Evolutionary conservation across 1,140 invertebrate genomes (phyloP), one percentile per base, ranked within the genome.

Genomic region (Drosophila triauraria): DNA sequence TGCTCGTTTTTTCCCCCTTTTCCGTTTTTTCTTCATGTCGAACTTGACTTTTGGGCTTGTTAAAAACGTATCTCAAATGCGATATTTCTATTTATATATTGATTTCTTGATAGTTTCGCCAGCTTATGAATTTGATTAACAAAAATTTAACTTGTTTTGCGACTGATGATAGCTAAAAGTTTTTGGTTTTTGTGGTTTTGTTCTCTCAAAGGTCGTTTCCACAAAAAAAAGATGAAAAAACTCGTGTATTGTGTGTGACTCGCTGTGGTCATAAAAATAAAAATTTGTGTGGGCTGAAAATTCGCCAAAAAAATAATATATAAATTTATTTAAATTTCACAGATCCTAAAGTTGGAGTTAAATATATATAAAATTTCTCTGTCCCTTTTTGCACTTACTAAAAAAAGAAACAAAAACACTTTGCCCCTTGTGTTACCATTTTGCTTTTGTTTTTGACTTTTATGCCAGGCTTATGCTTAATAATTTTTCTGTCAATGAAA

Each of bases 101-200:
- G 67, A 44, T 74, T 51, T 68, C 67, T 70, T 60, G 68, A 51
- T 74, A 74, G 68, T 74, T 74, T 76, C 50, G 83, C 78, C 74
- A 72, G 59, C 69, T 80, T 80, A 62, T 77, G 83, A 71, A 88
- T 88, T 88, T 58, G 75, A 88, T 88, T 82, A 83, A 80, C 43
- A 54, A 72, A 84, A 80, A 83, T 83, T 88, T 56, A 88, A 87
- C 83, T 88, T 77, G 84, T 88, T 83, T 83, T 82, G 69, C 78
- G 60, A 58, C 72, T 48, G 69, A 71, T 72, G 69, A 72, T 72
- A 53, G 63, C 54, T 71, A 72, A 72, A 72, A 72, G 38, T 72
- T 59, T 71, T 72, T n/a, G 53, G 48, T 76, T 68, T 67, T 60
- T 71, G 64, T 48, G 70, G 85, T 83, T 87, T 83, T 83, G 76